phyloP scores from a whole-genome alignment of 2,888 invertebrate genomes.

The Dione juno region DNA sequence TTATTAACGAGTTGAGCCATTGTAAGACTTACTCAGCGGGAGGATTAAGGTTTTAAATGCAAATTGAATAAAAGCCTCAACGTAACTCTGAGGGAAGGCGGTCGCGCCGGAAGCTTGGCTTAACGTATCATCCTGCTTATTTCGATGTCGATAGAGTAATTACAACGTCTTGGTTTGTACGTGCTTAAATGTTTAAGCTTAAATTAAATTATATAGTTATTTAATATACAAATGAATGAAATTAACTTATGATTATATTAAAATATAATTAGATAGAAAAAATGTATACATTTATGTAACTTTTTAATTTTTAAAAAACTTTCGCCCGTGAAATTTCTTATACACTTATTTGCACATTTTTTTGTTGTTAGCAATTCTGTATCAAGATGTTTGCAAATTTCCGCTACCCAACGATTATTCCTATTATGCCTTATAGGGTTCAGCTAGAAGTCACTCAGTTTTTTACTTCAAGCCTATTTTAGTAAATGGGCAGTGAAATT shows the following conservation, averaged over 20 bases:
- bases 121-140: constrained; percentile 53
- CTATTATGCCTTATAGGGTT: no score
- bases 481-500: no score
- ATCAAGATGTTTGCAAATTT: no score
- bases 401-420: no score
- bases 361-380: no score
- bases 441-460: no score
- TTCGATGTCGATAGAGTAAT: constrained; percentile 58
- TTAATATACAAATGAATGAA: background rate
- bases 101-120: constrained; percentile 53
- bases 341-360: no score
- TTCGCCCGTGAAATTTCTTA: no score
- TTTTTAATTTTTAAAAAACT: no score
- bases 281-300: no score
- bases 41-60: constrained; percentile 56
- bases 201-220: background rate
- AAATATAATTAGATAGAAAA: background rate
- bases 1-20: constrained; percentile 44
- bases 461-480: no score
- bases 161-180: constrained; percentile 51
- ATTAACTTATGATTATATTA: background rate
- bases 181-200: background rate
- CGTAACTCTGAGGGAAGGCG: constrained; percentile 59
- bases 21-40: constrained; percentile 50
- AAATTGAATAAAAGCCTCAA: constrained; percentile 65